Conservation (phyloP, 2,797 vertebrate genomes). For the Tenualosa thibaudeaui region DNA sequence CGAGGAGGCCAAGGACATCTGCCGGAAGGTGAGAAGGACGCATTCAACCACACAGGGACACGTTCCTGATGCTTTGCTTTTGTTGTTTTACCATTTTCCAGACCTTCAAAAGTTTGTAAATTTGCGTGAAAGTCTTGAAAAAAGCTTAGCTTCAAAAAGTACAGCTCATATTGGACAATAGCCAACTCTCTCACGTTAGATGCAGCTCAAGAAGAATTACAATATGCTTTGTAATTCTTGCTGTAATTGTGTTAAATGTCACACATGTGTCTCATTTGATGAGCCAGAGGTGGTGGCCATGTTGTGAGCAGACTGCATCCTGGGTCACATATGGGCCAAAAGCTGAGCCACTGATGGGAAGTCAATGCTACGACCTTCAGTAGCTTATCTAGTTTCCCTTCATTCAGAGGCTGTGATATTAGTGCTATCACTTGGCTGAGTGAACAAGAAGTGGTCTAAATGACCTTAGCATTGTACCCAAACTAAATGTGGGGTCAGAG, state of each 20-base stretch:
- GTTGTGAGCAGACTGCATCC: neutral
- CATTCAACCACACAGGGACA: neutral
- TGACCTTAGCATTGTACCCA: neutral
- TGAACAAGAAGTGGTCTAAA: neutral
- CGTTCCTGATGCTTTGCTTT: neutral
- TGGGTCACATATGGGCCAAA: neutral
- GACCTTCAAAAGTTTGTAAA: too few relatives aligned
- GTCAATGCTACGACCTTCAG: neutral
- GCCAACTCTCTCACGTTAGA: too few relatives aligned
- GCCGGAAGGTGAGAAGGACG: constrained; percentile 81
- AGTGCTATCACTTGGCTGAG: neutral
- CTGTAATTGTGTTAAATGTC: too few relatives aligned
- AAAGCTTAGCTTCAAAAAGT: too few relatives aligned
- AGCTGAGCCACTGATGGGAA: neutral
- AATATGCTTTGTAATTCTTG: too few relatives aligned
- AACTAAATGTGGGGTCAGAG: neutral
- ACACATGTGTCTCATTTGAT: neutral
- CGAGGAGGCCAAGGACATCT: constrained; percentile 86
- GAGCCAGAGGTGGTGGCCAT: too few relatives aligned
- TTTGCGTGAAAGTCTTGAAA: too few relatives aligned
- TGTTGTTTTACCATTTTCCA: too few relatives aligned
- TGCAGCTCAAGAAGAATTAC: too few relatives aligned
- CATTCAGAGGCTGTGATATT: neutral
- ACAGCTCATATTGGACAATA: too few relatives aligned
- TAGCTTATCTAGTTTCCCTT: neutral